A percentile compares a stretch with the other conserved stretches of the same genome.
Evolutionary conservation across 2,113 vertebrate species (phyloP).

Genomic region (Calonectris borealis): DNA sequence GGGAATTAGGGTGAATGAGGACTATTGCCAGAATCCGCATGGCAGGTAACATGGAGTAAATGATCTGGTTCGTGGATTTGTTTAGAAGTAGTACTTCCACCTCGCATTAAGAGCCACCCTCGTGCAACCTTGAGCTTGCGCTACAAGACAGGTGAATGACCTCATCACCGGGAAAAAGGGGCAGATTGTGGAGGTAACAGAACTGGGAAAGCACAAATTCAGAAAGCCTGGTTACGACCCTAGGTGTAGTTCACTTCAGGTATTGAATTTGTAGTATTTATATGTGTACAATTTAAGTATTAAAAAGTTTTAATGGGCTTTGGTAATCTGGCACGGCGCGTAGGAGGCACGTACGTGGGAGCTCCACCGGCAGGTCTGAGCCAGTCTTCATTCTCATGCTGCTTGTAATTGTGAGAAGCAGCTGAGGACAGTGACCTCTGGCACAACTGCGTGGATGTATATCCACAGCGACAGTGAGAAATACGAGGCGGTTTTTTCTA

Average conservation of each 20-base stretch:
- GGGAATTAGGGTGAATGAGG: not conserved
- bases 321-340: accelerated
- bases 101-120: accelerated
- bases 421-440: not conserved
- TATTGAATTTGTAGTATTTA: not conserved
- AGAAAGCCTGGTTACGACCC: too few species aligned
- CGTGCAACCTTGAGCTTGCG: not conserved
- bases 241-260: not conserved
- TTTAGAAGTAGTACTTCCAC: not conserved
- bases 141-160: accelerated
- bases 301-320: not conserved
- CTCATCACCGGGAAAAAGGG: not conserved
- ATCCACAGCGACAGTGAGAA: not conserved
- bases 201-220: too few species aligned
- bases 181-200: too few species aligned
- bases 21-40: not conserved
- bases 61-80: accelerated
- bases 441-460: not conserved
- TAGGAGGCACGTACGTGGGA: not conserved
- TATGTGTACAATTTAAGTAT: accelerated
- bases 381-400: accelerated
- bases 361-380: not conserved
- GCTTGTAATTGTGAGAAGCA: not conserved
- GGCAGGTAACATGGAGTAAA: not conserved
- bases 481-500: accelerated